Evolutionary conservation across 2,113 vertebrate species (phyloP).

Genomic region (Pachypanchax playfairii): DNA sequence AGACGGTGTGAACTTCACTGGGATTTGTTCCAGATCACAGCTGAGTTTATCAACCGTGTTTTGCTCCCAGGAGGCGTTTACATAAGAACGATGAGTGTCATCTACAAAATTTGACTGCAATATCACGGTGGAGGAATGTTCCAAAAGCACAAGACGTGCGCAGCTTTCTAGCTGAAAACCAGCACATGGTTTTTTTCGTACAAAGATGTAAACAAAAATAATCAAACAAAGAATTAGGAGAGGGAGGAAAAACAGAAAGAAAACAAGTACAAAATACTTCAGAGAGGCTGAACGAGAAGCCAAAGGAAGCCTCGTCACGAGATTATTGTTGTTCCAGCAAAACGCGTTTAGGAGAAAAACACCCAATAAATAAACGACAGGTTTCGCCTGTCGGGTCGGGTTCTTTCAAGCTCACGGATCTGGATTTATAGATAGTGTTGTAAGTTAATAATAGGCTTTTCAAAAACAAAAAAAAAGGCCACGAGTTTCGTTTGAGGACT

Average conservation of each 20-base stretch:
- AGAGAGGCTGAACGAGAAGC: conserved; percentile 23
- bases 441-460: conserved; percentile 60
- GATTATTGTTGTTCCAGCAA: conserved; percentile 38
- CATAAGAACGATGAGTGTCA: conserved; percentile 9
- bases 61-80: conserved; percentile 23
- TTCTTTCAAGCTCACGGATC: conserved; percentile 32
- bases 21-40: conserved; percentile 44
- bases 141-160: conserved; percentile 41
- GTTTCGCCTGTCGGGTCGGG: conserved; percentile 42
- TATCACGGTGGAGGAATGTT: conserved; percentile 52
- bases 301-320: conserved; percentile 19
- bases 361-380: conserved; percentile 46
- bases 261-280: conserved; percentile 16
- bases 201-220: conserved; percentile 15
- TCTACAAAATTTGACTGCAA: conserved; percentile 8
- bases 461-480: conserved; percentile 75
- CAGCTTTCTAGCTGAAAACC: conserved; percentile 37
- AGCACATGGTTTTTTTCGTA: conserved; percentile 30
- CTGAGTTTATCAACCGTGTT: conserved; percentile 12
- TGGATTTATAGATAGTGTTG: conserved; percentile 61
- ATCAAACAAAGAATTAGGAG: background rate
- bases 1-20: conserved; percentile 29
- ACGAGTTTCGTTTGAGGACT: conserved; percentile 68
- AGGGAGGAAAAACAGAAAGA: conserved; percentile 13
- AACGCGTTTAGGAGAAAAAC: conserved; percentile 32